Evolutionary conservation across 2,113 vertebrate species (phyloP).

Genomic region (Thryonomys swinderianus): DNA sequence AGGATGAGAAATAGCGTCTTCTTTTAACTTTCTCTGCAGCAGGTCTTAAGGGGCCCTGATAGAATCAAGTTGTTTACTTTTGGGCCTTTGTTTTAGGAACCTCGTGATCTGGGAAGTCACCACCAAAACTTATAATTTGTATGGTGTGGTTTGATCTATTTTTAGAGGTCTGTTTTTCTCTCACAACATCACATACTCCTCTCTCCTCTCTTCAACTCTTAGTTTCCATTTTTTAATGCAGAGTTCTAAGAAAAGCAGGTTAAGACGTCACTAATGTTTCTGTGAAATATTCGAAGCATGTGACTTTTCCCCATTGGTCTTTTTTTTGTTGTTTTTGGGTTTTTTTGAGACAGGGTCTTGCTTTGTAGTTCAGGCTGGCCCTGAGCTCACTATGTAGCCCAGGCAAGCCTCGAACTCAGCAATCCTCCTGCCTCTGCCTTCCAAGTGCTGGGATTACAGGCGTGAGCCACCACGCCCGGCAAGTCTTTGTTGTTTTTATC

Average conservation of each 20-base stretch:
- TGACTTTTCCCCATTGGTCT: neutral
- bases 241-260: conserved; percentile 35
- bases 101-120: neutral
- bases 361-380: too few species aligned
- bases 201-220: neutral
- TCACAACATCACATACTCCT: neutral
- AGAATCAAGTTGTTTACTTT: conserved; percentile 28
- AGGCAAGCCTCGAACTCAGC: too few species aligned
- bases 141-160: conserved; percentile 33
- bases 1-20: conserved; percentile 16
- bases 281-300: conserved; percentile 15
- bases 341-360: too few species aligned
- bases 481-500: conserved; percentile 20
- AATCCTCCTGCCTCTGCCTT: too few species aligned
- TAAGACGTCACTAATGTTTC: conserved; percentile 34
- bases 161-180: conserved; percentile 35
- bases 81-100: neutral
- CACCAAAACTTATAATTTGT: neutral
- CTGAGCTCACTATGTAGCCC: too few species aligned
- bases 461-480: too few species aligned
- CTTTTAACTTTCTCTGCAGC: neutral
- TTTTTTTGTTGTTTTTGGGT: conserved; percentile 36
- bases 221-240: conserved; percentile 41
- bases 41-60: neutral
- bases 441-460: too few species aligned